Evolutionary conservation across 2,888 invertebrate species (phyloP).

Genomic region (Parnassius apollo): DNA sequence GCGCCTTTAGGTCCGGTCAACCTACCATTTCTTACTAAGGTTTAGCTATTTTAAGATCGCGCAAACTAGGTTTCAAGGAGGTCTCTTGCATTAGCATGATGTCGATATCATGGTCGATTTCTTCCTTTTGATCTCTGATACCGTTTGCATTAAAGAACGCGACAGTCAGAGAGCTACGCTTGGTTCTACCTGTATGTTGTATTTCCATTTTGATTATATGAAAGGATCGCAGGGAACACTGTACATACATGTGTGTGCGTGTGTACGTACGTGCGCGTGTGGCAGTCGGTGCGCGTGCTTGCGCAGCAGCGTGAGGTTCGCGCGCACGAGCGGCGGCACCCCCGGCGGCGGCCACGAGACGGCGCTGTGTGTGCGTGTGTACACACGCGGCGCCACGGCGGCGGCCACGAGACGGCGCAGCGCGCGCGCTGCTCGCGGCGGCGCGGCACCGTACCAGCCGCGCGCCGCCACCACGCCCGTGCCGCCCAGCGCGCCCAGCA

Average conservation of each 20-base stretch:
- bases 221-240: no score
- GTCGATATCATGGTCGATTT: no score
- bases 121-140: no score
- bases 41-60: no score
- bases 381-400: constrained; percentile 84
- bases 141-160: no score
- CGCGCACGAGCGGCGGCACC: constrained; percentile 64
- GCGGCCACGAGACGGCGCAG: constrained; percentile 70
- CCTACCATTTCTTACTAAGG: no score
- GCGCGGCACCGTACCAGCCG: constrained; percentile 86
- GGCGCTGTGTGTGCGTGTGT: no score
- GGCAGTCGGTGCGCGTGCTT: constrained; percentile 25
- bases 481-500: constrained; percentile 83
- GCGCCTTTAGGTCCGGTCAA: constrained; percentile 51
- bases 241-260: constrained; percentile 16
- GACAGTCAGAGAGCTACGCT: no score
- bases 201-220: no score
- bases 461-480: constrained; percentile 80
- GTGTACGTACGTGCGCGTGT: constrained; percentile 30
- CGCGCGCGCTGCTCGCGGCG: constrained; percentile 75
- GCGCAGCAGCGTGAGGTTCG: constrained; percentile 28
- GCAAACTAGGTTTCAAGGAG: no score
- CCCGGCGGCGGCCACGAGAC: constrained; percentile 71
- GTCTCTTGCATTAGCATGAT: no score
- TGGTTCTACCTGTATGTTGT: no score